These are phyloP conservation scores for Ataeniobius toweri DNA, from an alignment of 2,797 vertebrate species.

Conservation along the genomic window DNA sequence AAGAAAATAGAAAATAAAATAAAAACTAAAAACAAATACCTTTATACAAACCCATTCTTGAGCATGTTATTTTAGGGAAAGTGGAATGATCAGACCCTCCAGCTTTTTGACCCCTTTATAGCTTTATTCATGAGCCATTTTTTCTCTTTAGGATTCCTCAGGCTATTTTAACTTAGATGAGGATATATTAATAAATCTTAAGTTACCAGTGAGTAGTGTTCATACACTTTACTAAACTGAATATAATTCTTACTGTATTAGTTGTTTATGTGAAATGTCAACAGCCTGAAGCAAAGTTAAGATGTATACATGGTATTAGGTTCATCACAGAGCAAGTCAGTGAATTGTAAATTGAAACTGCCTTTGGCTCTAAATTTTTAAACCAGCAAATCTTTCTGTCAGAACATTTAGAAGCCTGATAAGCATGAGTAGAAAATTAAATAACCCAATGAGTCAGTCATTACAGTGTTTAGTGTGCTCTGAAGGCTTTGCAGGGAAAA, in stretches of 20 bases:
- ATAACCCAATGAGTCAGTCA: conserved; percentile 42
- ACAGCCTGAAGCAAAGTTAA: conserved; percentile 45
- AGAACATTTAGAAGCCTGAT: conserved; percentile 37
- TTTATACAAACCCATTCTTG: neutral
- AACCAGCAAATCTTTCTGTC: conserved; percentile 34
- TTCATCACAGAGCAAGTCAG: conserved; percentile 39
- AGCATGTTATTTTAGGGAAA: neutral
- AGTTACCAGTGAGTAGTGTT: conserved; percentile 32
- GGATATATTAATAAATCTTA: conserved; percentile 35
- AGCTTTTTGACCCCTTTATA: conserved; percentile 22
- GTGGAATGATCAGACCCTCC: neutral
- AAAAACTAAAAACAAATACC: neutral
- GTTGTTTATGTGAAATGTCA: conserved; percentile 53
- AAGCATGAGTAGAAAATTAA: conserved; percentile 47
- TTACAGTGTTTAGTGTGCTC: conserved; percentile 36
- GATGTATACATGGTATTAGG: conserved; percentile 45
- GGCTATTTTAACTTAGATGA: conserved; percentile 7
- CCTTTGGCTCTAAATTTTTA: conserved; percentile 42
- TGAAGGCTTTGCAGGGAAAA: neutral
- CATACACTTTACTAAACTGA: neutral
- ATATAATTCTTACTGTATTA: conserved; percentile 1
- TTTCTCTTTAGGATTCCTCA: neutral
- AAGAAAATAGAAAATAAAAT: neutral
- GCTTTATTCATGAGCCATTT: conserved; percentile 7
- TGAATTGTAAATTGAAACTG: conserved; percentile 39